A percentile compares a stretch with the other conserved stretches of the same genome.
phyloP scores from a whole-genome alignment of 2,113 vertebrate genomes.

The Dipodomys ordii region DNA sequence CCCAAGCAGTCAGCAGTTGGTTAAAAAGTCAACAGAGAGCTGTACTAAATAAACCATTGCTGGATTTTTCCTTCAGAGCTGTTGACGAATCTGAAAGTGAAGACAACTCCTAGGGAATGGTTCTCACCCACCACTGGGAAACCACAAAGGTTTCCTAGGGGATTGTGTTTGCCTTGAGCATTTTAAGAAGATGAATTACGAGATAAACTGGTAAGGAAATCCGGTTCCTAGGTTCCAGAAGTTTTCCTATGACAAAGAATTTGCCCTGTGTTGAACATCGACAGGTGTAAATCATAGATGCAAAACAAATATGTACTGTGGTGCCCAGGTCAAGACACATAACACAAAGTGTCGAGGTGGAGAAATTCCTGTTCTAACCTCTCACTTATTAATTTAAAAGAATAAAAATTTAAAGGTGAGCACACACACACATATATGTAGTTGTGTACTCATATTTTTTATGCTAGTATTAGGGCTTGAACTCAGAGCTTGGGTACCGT shows the following conservation, averaged over 20 bases:
- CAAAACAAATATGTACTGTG: background rate
- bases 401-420: background rate
- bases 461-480: too few relatives aligned
- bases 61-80: slow-evolving; percentile 44
- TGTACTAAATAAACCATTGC: slow-evolving; percentile 68
- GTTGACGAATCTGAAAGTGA: slow-evolving; percentile 69
- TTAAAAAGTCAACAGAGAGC: slow-evolving; percentile 77
- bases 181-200: slow-evolving; percentile 69
- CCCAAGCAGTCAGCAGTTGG: slow-evolving; percentile 70
- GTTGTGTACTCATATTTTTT: background rate
- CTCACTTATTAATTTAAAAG: background rate
- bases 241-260: slow-evolving; percentile 53
- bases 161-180: slow-evolving; percentile 58
- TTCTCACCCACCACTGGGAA: slow-evolving; percentile 61
- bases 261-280: slow-evolving; percentile 13
- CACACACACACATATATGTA: background rate
- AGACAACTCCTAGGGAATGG: slow-evolving; percentile 19
- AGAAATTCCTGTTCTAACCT: background rate
- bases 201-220: slow-evolving; percentile 61
- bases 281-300: slow-evolving; percentile 40
- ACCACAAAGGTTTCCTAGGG: slow-evolving; percentile 41
- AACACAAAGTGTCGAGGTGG: background rate
- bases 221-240: slow-evolving; percentile 52
- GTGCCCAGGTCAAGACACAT: background rate
- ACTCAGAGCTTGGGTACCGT: too few relatives aligned